A percentile compares a stretch with the other conserved stretches of the same genome.
These are phyloP conservation scores for Rutpela maculata DNA, from an alignment of 2,888 invertebrate species.

Conservation along the genomic window DNA sequence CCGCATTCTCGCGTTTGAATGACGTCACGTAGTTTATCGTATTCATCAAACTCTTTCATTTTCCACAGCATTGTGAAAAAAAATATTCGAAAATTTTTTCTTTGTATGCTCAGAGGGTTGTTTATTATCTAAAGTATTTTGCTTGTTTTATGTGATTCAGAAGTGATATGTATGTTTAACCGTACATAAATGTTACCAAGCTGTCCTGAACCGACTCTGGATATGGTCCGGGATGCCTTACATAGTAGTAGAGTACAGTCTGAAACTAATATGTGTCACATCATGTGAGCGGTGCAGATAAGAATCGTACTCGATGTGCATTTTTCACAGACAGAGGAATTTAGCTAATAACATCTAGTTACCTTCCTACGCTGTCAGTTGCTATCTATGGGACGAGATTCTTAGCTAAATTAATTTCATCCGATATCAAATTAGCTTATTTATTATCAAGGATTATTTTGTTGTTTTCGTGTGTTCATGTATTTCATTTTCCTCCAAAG, in stretches of 20 bases:
- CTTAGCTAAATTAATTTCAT: slow-evolving; percentile 40
- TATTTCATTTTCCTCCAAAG: not conserved
- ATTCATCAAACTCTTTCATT: too few species aligned
- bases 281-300: slow-evolving; percentile 47
- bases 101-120: too few species aligned
- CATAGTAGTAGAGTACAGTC: slow-evolving; percentile 28
- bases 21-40: too few species aligned
- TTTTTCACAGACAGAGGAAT: slow-evolving; percentile 56
- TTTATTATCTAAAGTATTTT: too few species aligned
- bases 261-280: slow-evolving; percentile 53
- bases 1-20: too few species aligned
- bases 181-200: not conserved
- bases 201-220: not conserved
- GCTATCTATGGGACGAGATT: slow-evolving; percentile 22
- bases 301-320: slow-evolving; percentile 40
- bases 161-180: not conserved
- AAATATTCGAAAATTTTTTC: too few species aligned
- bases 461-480: not conserved
- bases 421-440: slow-evolving; percentile 27
- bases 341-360: slow-evolving; percentile 55
- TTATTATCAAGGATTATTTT: slow-evolving; percentile 11
- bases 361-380: slow-evolving; percentile 46
- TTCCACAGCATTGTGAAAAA: too few species aligned
- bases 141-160: too few species aligned
- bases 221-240: not conserved